Evolutionary conservation across 2,797 vertebrate species (phyloP).

Genomic region (Coreius guichenoti): DNA sequence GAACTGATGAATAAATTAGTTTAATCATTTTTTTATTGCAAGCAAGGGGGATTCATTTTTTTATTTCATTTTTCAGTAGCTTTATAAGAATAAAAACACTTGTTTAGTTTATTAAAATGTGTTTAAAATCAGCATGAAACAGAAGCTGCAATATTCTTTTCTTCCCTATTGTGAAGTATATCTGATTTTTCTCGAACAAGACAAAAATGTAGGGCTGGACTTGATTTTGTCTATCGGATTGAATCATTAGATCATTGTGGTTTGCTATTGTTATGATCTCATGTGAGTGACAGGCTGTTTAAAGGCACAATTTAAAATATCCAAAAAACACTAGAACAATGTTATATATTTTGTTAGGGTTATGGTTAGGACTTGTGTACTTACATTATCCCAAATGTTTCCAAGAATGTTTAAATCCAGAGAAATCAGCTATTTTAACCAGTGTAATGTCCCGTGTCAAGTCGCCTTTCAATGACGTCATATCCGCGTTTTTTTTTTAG

Average conservation of each 20-base stretch:
- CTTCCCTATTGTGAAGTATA: too few relatives aligned
- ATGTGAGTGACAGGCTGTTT: neutral
- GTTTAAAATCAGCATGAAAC: neutral
- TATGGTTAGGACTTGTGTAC: too few relatives aligned
- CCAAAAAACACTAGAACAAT: too few relatives aligned
- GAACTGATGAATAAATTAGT: slow-evolving; percentile 1
- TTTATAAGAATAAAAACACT: neutral
- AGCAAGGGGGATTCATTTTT: neutral
- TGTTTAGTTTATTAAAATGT: neutral
- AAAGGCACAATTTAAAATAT: neutral
- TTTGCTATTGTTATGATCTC: neutral
- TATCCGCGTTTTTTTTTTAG: too few relatives aligned
- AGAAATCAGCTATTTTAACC: too few relatives aligned
- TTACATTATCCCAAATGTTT: too few relatives aligned
- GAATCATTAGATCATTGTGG: neutral
- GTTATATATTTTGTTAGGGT: too few relatives aligned
- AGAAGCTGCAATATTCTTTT: neutral
- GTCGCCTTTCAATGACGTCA: too few relatives aligned
- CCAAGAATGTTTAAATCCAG: too few relatives aligned
- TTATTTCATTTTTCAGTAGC: neutral
- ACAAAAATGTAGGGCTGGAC: neutral
- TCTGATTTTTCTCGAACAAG: too few relatives aligned
- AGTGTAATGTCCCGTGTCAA: too few relatives aligned
- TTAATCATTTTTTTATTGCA: neutral
- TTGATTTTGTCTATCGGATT: neutral